phyloP scores from a whole-genome alignment of 30 jellyfish, hydroid and myxozoan species.

The Hydra vulgaris region DNA sequence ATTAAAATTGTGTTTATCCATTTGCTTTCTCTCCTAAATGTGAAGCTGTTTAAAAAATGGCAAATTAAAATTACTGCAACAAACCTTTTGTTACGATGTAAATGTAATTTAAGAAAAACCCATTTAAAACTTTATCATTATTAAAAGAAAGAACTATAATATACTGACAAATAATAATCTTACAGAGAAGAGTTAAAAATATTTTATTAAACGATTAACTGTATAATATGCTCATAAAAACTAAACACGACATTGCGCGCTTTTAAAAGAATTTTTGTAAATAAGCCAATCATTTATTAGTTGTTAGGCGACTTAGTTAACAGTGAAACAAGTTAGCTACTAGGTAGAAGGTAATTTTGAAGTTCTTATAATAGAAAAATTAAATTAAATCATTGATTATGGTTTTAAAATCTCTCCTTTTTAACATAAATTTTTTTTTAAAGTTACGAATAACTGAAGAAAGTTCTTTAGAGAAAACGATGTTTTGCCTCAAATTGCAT shows the following conservation, averaged over 20 bases:
- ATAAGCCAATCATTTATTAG: background rate
- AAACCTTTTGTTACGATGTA: background rate
- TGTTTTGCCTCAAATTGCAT: constrained; percentile 3
- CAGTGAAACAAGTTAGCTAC: background rate
- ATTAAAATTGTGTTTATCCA: too few relatives aligned
- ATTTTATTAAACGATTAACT: too few relatives aligned
- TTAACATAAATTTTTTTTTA: too few relatives aligned
- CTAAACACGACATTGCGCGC: background rate
- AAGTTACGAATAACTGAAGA: background rate
- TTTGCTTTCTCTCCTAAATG: too few relatives aligned
- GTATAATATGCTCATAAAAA: background rate
- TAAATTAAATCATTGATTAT: background rate
- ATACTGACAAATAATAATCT: background rate
- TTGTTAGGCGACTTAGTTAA: background rate
- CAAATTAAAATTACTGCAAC: background rate
- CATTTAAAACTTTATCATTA: background rate
- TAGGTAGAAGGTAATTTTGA: background rate
- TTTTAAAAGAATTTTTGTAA: too few relatives aligned
- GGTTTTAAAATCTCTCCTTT: too few relatives aligned
- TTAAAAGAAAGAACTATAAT: background rate
- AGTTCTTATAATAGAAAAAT: background rate
- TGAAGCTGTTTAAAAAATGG: background rate
- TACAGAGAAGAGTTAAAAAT: too few relatives aligned
- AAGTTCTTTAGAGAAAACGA: background rate
- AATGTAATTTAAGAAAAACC: background rate